Evolutionary conservation across 1,140 invertebrate species (phyloP), one percentile per base, ranked within the genome.

Genomic region (Orius laevigatus): DNA sequence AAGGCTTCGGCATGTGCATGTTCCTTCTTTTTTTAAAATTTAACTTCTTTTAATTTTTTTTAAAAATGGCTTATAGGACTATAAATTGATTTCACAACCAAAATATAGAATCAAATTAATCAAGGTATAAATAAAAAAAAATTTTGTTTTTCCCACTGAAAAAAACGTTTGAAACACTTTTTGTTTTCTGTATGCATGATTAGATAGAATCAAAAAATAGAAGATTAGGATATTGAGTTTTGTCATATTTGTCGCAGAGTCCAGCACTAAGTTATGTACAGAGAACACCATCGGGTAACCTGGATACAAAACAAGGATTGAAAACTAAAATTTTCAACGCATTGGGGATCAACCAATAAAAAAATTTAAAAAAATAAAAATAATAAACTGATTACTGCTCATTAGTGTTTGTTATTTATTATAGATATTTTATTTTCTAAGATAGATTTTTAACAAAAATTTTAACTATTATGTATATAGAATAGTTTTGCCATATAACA

Each of bases 261-360:
- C 52, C 57, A 48, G 52, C 59, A 38, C 50, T 60, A 57, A 56
- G 59, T 53, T 57, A 60, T 62, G 59, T 63, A 58, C 60, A 59
- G 60, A 61, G 61, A 63, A 60, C 61, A 46, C 49, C 53, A 34
- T 45, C 43, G 32, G 47, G 50, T 49, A 36, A 47, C 35, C 43
- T 50, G 53, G 65, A 66, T 55, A 63, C 59, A 45, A 63, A 63
- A 60, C 65, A 63, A 55, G 59, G 70, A 56, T 61, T 75, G 54
- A 74, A 74, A 70, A 74, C 67, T 55, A 75, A 74, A 70, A 61
- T 75, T 50, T 74, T 75, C 63, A 68, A 68, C 60, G 73, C 68
- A 48, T 62, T 75, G 55, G 73, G 73, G 49, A 66, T 75, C 50
- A 56, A 56, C 53, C 49, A 56, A 39, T 48, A 49, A 19, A 42